These are phyloP conservation scores for Hyperoplus lanceolatus DNA, from an alignment of 2,797 vertebrate genomes.

Conservation along the genomic window DNA sequence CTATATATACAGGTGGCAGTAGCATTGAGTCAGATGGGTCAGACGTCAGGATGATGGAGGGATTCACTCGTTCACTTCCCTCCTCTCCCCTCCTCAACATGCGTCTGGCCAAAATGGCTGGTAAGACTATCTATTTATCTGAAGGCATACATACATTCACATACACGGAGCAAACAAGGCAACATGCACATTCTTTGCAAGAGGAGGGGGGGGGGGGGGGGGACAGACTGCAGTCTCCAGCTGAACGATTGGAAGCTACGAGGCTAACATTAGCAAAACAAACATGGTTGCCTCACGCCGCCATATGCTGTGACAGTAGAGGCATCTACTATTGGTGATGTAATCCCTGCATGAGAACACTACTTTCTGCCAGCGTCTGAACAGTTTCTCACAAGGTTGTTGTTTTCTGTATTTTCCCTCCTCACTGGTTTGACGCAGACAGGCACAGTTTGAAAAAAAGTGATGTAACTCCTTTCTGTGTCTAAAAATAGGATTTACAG, in stretches of 20 bases:
- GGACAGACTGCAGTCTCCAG: slow-evolving; percentile 10
- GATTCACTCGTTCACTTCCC: slow-evolving; percentile 79
- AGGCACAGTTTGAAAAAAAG: too few species aligned
- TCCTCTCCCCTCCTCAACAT: slow-evolving; percentile 79
- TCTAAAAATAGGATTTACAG: too few species aligned
- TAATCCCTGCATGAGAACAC: not conserved
- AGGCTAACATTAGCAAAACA: slow-evolving; percentile 5
- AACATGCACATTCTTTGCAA: slow-evolving; percentile 5
- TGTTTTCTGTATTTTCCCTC: too few species aligned
- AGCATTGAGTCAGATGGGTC: slow-evolving; percentile 65
- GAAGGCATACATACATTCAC: not conserved
- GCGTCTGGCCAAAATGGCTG: slow-evolving; percentile 66
- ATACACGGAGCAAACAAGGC: not conserved
- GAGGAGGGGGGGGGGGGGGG: not conserved
- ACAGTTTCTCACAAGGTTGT: too few species aligned
- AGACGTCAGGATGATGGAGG: slow-evolving; percentile 74
- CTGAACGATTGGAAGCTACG: not conserved
- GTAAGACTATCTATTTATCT: slow-evolving; percentile 41
- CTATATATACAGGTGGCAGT: slow-evolving; percentile 48
- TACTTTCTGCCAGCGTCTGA: not conserved
- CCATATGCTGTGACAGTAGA: not conserved
- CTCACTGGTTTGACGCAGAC: too few species aligned
- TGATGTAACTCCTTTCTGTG: too few species aligned
- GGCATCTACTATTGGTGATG: not conserved
- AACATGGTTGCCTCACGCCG: slow-evolving; percentile 2